Base-by-base conservation (phyloP, 1,140 invertebrate genomes). In the Dendroctonus ponderosae region DNA sequence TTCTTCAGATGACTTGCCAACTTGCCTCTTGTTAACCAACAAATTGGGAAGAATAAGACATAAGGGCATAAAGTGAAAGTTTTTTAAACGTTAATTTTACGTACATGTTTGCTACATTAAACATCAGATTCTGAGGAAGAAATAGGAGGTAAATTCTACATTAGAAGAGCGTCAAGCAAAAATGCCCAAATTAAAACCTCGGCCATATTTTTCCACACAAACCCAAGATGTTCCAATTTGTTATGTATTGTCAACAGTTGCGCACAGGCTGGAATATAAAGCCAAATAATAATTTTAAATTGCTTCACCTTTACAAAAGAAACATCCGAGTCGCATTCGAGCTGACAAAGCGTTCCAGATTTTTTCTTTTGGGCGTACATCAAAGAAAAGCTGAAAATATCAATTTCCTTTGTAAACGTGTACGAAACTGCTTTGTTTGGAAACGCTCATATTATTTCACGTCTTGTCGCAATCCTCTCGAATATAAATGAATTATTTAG, bases 401-500 rank as follows among this genome's bases (percentile, higher is more conserved):
- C 64, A 66, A 66, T 66, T 66, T 66, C 64, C 64, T 66, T 66
- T 66, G 64, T 66, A 60, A 66, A 60, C 57, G 56, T 58, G 64
- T 66, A 66, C 64, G 58, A 66, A 66, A 66, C 59, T 46, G 56
- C 56, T 60, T 66, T 66, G 64, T 66, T 66, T 66, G 64, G 40
- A 5, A 53, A 66, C 38, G 64, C 56, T 66, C 64, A 66, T 42
- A 66, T 66, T 66, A 60, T 61, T 65, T 66, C 56, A 66, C 56
- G 64, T 66, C 40, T 59, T 49, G 56, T 60, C 38, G 64, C 64
- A 66, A 60, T 66, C 64, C 48, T 66, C 64, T 60, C 64, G 64
- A 66, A 66, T 66, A 53, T 66, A 66, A 66, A 66, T 66, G 64
- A 66, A 66, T 66, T 66, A 66, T 66, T 66, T 66, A 66, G 64